These are phyloP conservation scores for Argynnis bischoffii DNA, from an alignment of 2,888 invertebrate genomes.

Conservation along the genomic window DNA sequence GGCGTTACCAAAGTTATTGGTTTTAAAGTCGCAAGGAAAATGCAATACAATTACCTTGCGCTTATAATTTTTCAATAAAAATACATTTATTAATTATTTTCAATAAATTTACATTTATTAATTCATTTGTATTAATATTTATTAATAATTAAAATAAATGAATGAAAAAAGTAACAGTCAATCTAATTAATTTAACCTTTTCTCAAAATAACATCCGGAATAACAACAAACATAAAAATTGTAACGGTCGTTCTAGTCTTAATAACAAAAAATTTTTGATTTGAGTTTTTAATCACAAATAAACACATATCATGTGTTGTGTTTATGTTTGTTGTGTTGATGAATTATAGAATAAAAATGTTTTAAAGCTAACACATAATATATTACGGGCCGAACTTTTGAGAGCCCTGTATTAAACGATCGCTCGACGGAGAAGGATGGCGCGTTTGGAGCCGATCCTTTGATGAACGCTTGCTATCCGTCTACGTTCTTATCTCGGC, in stretches of 20 bases:
- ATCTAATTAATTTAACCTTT: not conserved
- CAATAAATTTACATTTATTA: too few species aligned
- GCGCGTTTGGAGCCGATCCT: conserved; percentile 52
- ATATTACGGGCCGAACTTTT: conserved; percentile 4
- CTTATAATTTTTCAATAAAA: too few species aligned
- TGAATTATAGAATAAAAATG: not conserved
- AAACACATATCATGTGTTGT: not conserved
- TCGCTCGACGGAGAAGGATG: conserved; percentile 53
- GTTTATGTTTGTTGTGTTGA: not conserved
- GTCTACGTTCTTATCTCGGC: conserved; percentile 68
- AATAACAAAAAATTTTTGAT: too few species aligned
- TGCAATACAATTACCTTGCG: not conserved
- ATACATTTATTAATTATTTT: too few species aligned
- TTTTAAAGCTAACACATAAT: not conserved
- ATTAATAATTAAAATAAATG: too few species aligned
- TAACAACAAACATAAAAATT: too few species aligned
- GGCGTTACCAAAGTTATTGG: conserved; percentile 9
- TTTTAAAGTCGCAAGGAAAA: not conserved
- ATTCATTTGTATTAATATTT: too few species aligned
- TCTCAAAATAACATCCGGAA: too few species aligned
- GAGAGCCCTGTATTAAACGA: conserved; percentile 51
- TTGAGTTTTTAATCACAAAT: not conserved
- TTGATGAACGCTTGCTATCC: conserved; percentile 58
- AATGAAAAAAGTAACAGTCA: not conserved
- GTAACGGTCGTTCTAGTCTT: too few species aligned